A percentile compares a stretch with the other conserved stretches of the same genome.
Evolutionary conservation across 2,888 invertebrate species (phyloP).

Genomic region (Cheilosia variabilis): DNA sequence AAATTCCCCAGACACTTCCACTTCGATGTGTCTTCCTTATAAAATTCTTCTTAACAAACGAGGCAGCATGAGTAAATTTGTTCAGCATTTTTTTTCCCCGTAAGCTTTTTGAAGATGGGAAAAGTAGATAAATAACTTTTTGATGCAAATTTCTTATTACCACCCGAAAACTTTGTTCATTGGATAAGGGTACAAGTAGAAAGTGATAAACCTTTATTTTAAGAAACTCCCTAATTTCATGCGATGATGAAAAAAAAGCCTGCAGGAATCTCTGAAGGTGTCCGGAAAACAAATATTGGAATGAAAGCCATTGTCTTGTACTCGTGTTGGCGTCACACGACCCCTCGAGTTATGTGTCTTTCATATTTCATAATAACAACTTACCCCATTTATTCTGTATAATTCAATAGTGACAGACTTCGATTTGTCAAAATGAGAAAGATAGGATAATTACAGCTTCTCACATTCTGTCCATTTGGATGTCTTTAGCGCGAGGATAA

Average conservation of each 20-base stretch:
- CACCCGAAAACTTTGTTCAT: constrained; percentile 4
- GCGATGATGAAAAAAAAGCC: too few species aligned
- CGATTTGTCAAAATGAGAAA: constrained; percentile 27
- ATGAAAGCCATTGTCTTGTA: constrained; percentile 28
- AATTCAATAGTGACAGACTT: constrained; percentile 39
- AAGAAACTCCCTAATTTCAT: neutral
- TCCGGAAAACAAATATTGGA: neutral
- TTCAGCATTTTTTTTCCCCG: neutral
- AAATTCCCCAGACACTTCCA: neutral
- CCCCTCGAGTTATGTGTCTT: neutral
- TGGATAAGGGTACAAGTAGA: neutral
- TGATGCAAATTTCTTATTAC: constrained; percentile 3
- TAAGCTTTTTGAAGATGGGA: neutral
- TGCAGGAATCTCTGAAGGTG: neutral
- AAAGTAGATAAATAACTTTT: neutral
- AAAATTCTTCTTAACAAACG: neutral
- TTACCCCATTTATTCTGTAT: constrained; percentile 42
- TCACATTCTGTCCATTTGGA: constrained; percentile 13
- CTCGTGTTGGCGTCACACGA: neutral
- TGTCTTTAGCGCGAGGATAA: constrained; percentile 30
- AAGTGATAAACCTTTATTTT: neutral
- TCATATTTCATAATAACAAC: constrained; percentile 23
- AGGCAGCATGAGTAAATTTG: neutral
- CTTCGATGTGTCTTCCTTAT: neutral
- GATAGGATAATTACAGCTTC: constrained; percentile 28